Evolutionary conservation across 1,140 invertebrate genomes (phyloP).

Genomic region (Lithobius niger): DNA sequence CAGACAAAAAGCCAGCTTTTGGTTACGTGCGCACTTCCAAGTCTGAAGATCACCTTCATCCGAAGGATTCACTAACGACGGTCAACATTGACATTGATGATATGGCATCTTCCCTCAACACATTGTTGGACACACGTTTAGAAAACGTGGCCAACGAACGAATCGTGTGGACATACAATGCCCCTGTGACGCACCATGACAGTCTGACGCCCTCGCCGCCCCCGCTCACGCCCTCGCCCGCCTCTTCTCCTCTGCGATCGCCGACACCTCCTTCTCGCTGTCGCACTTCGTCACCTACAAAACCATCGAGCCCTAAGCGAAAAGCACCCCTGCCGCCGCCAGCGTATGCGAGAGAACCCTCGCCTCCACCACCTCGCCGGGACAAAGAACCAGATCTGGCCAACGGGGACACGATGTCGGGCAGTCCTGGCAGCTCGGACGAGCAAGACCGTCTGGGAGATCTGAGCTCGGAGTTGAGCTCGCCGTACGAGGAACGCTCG

Average conservation of each 20-base stretch:
- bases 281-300: background rate
- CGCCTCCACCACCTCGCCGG: background rate
- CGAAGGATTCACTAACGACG: constrained; percentile 59
- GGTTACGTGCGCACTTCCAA: constrained; percentile 54
- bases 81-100: constrained; percentile 74
- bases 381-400: background rate
- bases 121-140: constrained; percentile 59
- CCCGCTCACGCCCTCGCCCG: constrained; percentile 64
- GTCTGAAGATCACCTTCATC: constrained; percentile 73
- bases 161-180: constrained; percentile 84
- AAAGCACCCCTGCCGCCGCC: background rate
- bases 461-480: constrained; percentile 4
- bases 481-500: constrained; percentile 4
- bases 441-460: background rate
- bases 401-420: background rate
- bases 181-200: constrained; percentile 37
- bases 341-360: background rate
- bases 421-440: background rate
- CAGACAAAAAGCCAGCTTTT: constrained; percentile 22
- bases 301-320: background rate
- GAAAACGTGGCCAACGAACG: constrained; percentile 37
- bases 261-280: constrained; percentile 29
- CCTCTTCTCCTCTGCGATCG: constrained; percentile 56
- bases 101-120: constrained; percentile 79
- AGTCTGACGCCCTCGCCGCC: constrained; percentile 41